A percentile compares a stretch with the other conserved stretches of the same genome.
These are phyloP conservation scores for Zaprionus gabonicus DNA, from an alignment of 1,140 invertebrate genomes.

Conservation along the genomic window DNA sequence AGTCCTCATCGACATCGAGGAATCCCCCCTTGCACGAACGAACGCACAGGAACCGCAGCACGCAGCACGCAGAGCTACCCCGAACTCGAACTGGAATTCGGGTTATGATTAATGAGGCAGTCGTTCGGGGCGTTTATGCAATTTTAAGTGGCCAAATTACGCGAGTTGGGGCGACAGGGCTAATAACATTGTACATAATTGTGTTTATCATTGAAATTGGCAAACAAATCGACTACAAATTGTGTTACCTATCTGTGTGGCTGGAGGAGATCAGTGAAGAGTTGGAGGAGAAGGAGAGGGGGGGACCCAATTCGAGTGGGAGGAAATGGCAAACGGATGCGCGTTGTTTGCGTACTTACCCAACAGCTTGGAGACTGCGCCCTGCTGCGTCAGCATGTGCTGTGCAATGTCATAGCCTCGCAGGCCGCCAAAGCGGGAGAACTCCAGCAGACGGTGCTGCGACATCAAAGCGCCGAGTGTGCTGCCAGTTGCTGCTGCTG, in stretches of 20 bases:
- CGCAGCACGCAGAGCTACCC: constrained; percentile 18
- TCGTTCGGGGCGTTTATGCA: constrained; percentile 70
- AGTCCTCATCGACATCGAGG: constrained; percentile 37
- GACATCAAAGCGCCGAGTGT: constrained; percentile 89
- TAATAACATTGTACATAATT: constrained; percentile 67
- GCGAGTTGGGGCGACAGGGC: constrained; percentile 43
- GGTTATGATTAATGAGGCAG: constrained; percentile 51
- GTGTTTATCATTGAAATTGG: constrained; percentile 78
- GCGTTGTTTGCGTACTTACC: constrained; percentile 86
- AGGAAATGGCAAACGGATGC: constrained; percentile 1
- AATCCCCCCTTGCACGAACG: constrained; percentile 28
- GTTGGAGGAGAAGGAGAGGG: not conserved
- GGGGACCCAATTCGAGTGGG: not conserved
- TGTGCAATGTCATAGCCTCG: constrained; percentile 95
- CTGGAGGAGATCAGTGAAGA: not conserved
- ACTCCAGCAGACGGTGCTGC: constrained; percentile 91
- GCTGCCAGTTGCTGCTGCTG: constrained; percentile 84
- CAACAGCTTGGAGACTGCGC: constrained; percentile 95
- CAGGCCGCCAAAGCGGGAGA: constrained; percentile 92
- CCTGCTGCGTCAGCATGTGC: constrained; percentile 95
- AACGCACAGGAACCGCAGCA: constrained; percentile 11
- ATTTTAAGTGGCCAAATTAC: constrained; percentile 81
- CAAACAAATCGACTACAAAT: constrained; percentile 78
- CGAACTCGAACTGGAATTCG: not conserved
- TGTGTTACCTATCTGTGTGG: constrained; percentile 51